A percentile compares a stretch with the other conserved stretches of the same genome.
These are phyloP conservation scores for Ia io DNA, from an alignment of 2,113 vertebrate species.

Conservation along the genomic window DNA sequence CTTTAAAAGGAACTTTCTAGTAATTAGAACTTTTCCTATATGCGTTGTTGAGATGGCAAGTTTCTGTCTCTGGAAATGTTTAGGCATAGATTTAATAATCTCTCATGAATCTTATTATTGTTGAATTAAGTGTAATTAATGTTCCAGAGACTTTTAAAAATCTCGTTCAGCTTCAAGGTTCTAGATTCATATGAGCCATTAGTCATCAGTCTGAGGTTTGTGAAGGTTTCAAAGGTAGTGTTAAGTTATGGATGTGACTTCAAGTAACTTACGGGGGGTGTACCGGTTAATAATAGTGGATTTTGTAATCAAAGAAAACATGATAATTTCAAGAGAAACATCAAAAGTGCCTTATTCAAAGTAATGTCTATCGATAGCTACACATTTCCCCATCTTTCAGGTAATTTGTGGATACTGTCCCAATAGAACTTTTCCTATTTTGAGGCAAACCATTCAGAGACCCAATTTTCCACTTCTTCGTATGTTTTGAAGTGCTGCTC, in stretches of 20 bases:
- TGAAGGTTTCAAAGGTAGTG: not conserved
- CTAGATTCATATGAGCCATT: not conserved
- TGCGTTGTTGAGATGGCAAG: not conserved
- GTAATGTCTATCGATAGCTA: too few relatives aligned
- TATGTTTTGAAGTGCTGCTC: too few relatives aligned
- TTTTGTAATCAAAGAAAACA: too few relatives aligned
- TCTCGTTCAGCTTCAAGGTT: not conserved
- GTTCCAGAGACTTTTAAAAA: not conserved
- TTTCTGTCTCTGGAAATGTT: not conserved
- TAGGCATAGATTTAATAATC: not conserved
- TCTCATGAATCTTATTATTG: not conserved
- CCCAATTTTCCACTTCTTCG: too few relatives aligned
- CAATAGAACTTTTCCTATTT: too few relatives aligned
- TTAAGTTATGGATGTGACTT: not conserved
- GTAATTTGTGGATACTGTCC: too few relatives aligned
- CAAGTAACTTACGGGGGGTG: not conserved
- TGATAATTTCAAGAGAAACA: too few relatives aligned
- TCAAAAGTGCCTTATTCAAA: too few relatives aligned
- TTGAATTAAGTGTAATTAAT: not conserved
- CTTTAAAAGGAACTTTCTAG: constrained; percentile 9
- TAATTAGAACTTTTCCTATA: not conserved
- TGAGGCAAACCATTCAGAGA: too few relatives aligned
- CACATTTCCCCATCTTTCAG: too few relatives aligned
- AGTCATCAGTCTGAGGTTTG: not conserved
- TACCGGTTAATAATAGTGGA: too few relatives aligned